Percentiles rank a stretch among this genome's conserved stretches.
phyloP scores from a whole-genome alignment of 2,113 vertebrate species.

The Bos indicus region DNA sequence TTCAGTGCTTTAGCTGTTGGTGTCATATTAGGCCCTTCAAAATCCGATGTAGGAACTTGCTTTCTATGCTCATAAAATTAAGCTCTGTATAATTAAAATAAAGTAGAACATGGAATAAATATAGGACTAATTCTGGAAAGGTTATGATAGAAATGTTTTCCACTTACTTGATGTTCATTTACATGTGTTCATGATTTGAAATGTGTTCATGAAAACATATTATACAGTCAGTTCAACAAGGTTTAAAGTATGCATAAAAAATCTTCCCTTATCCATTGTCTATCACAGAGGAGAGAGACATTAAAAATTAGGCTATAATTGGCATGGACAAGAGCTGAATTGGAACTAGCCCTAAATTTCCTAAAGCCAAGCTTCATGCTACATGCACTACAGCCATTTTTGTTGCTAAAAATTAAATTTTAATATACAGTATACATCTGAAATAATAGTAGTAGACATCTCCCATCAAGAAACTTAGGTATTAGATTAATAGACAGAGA shows the following conservation, averaged over 20 bases:
- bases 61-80: not conserved
- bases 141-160: not conserved
- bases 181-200: not conserved
- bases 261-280: not conserved
- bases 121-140: not conserved
- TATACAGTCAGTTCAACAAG: not conserved
- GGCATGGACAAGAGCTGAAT: not conserved
- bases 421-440: not conserved
- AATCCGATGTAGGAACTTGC: not conserved
- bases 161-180: slow-evolving; percentile 7
- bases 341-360: not conserved
- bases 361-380: not conserved
- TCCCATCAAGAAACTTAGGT: not conserved
- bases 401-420: not conserved
- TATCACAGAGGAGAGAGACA: not conserved
- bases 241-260: not conserved
- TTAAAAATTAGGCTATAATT: not conserved
- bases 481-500: not conserved
- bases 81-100: not conserved
- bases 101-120: not conserved
- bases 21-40: not conserved
- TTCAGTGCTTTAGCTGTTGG: not conserved
- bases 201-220: not conserved
- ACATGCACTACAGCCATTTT: not conserved
- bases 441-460: not conserved